These are phyloP conservation scores for Phalloptychus januarius DNA, from an alignment of 2,797 vertebrate species.

Conservation along the genomic window DNA sequence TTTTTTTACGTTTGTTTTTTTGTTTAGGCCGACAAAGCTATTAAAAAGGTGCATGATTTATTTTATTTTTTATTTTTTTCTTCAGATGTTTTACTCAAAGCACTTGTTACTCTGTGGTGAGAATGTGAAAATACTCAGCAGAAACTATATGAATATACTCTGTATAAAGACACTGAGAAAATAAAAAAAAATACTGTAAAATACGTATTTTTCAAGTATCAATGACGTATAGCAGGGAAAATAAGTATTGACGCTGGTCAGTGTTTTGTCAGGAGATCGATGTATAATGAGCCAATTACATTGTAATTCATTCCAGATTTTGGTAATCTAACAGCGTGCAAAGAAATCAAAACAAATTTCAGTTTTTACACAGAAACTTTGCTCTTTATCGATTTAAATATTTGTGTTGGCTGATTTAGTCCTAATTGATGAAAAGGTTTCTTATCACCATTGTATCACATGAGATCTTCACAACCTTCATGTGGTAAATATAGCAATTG, in stretches of 20 bases:
- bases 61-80: slow-evolving; percentile 26
- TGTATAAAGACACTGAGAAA: slow-evolving; percentile 82
- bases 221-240: slow-evolving; percentile 50
- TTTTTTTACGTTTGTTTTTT: slow-evolving; percentile 18
- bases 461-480: background rate
- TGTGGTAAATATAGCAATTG: background rate
- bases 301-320: background rate
- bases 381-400: background rate
- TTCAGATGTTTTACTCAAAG: slow-evolving; percentile 78
- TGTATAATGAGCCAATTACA: too few relatives aligned
- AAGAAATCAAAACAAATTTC: background rate
- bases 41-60: slow-evolving; percentile 83
- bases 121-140: slow-evolving; percentile 85
- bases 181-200: slow-evolving; percentile 79
- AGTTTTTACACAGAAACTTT: background rate
- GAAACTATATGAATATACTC: slow-evolving; percentile 86
- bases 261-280: background rate
- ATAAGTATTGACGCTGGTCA: background rate
- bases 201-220: slow-evolving; percentile 85
- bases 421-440: background rate
- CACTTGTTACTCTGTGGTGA: slow-evolving; percentile 85
- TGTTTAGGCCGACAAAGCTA: slow-evolving; percentile 79
- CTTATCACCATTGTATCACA: background rate
- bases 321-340: background rate
- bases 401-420: background rate